Percentiles rank a stretch among this genome's conserved stretches.
Conservation (phyloP, 30 jellyfish, hydroid and myxozoan genomes). For the Hydractinia symbiolongicarpus region DNA sequence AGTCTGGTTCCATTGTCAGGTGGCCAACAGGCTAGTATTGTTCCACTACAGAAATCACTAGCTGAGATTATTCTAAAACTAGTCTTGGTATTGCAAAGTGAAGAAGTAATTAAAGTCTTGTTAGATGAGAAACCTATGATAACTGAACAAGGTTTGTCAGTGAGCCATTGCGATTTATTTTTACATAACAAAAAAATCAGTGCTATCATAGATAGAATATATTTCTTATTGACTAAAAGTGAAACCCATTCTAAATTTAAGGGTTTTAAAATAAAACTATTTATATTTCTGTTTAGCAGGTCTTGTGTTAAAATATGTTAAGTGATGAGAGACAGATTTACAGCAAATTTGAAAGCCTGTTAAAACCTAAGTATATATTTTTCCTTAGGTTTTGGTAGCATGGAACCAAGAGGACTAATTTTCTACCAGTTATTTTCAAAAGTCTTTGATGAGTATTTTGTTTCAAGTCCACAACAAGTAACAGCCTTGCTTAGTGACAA, state of each 20-base stretch:
- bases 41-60: constrained; percentile 52
- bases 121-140: neutral
- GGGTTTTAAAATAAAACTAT: too few species aligned
- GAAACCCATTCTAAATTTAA: too few species aligned
- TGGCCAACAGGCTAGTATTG: constrained; percentile 5
- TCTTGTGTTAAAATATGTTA: too few species aligned
- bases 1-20: constrained; percentile 54
- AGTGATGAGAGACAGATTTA: too few species aligned
- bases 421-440: constrained; percentile 43
- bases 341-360: too few species aligned
- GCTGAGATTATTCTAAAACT: constrained; percentile 52
- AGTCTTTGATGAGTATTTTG: constrained; percentile 36
- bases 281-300: too few species aligned
- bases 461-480: neutral
- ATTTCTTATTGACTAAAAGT: too few species aligned
- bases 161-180: neutral
- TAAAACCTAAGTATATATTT: neutral
- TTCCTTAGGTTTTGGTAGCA: constrained; percentile 9
- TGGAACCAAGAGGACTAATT: constrained; percentile 39
- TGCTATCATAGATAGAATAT: too few species aligned
- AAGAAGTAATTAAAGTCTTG: neutral
- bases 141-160: constrained; percentile 6
- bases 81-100: constrained; percentile 36
- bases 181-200: too few species aligned
- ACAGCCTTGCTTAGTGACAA: too few species aligned